Evolutionary conservation across 2,797 vertebrate species (phyloP), one percentile per base, ranked within the genome.

Genomic region (Meriones psammophilus): DNA sequence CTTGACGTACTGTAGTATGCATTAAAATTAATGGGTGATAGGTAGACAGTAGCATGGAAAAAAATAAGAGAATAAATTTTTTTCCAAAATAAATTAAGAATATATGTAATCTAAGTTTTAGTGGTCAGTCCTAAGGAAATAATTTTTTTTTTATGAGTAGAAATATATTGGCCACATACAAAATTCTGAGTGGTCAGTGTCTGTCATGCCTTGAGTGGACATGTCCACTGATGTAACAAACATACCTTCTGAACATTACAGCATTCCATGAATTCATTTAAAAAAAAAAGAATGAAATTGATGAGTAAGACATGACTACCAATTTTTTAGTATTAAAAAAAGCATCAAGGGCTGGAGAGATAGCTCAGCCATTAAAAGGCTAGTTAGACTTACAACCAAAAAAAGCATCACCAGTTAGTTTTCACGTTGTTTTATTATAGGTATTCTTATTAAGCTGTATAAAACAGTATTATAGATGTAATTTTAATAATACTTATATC

Each of bases 11-110:
- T 95, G 66, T 26, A 91, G 17, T 74, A 77, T 80, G 13, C 39
- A 50, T 89, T 89, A 89, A 81, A 92, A 92, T 42, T 17, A 74
- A 10, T 64, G 69, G 54, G 22, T 88, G 50, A 24, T 60, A 94
- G 62, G 7, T 36, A 54, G 28, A 85, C 20, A 78, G 58, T 78
- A 88, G 36, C 69, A 50, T 95, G 8, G 28, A 81, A 92, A 95
- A 95, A 33, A 46, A 64, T 56, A 42, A 58, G 36, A 92, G 12
- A 9, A 20, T 54, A 89, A 83, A 79, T 36, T 77, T 54, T 62
- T 87, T 71, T 42, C 66, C 4, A 50, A 94, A 86, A 58, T 83
- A 88, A 90, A 64, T 94, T 79, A n/a, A 62, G 84, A 10, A 62
- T 73, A 3, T 89, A 17, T 66, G 0, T 5, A 28, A 50, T 91